These are phyloP conservation scores for Chironomus riparius DNA, from an alignment of 2,888 invertebrate species.

Conservation along the genomic window DNA sequence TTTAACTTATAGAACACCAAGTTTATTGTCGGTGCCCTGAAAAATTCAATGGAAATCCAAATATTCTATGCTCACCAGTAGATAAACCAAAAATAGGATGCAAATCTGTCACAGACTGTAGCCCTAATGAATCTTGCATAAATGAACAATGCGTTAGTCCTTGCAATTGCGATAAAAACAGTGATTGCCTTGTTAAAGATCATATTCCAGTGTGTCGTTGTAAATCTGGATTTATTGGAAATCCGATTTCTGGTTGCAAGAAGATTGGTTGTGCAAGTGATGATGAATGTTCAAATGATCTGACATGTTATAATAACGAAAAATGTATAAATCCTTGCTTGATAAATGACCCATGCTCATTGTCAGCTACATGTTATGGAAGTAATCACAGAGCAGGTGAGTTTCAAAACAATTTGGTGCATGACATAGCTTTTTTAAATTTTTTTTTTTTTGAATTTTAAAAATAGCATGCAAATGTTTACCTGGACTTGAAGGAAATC, in stretches of 20 bases:
- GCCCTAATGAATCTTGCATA: conserved; percentile 71
- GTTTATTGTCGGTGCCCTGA: conserved; percentile 73
- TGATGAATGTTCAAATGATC: conserved; percentile 67
- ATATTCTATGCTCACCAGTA: conserved; percentile 68
- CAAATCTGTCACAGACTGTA: conserved; percentile 69
- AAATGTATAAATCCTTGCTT: conserved; percentile 70
- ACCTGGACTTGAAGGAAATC: conserved; percentile 67
- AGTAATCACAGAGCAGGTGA: conserved; percentile 57
- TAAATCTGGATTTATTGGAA: conserved; percentile 72
- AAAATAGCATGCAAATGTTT: conserved; percentile 66
- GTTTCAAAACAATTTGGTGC: too few relatives aligned
- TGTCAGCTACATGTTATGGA: conserved; percentile 77
- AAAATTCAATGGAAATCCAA: conserved; percentile 65
- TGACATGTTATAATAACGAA: conserved; percentile 73
- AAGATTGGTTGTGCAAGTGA: conserved; percentile 77
- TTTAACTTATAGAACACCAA: conserved; percentile 46
- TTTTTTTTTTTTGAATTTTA: too few relatives aligned
- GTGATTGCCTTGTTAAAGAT: conserved; percentile 70
- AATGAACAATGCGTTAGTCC: conserved; percentile 72
- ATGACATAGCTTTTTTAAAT: too few relatives aligned
- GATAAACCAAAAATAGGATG: conserved; percentile 65
- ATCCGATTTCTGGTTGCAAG: conserved; percentile 70
- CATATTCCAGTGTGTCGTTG: conserved; percentile 84
- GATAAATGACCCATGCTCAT: conserved; percentile 68
- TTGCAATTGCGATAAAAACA: conserved; percentile 74